These are phyloP conservation scores for Melanotaenia nigrans DNA, from an alignment of 2,797 vertebrate species.

Conservation along the genomic window DNA sequence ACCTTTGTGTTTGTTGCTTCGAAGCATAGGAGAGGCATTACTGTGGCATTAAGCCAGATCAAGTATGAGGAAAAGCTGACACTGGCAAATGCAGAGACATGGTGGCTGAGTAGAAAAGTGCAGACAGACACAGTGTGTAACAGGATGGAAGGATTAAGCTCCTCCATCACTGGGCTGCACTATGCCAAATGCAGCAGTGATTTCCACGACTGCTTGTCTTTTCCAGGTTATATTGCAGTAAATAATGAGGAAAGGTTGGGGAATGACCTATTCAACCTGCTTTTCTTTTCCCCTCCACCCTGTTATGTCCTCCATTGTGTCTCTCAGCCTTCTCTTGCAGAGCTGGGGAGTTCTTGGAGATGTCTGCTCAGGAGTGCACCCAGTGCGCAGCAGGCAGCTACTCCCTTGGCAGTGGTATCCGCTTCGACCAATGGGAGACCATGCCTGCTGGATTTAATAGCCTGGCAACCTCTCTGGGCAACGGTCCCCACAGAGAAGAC, in stretches of 20 bases:
- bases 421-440: constrained; percentile 96
- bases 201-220: constrained; percentile 18
- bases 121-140: constrained; percentile 44
- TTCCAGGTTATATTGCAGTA: constrained; percentile 14
- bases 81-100: not conserved
- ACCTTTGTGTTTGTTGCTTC: constrained; percentile 7
- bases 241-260: constrained; percentile 1
- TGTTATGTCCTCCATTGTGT: not conserved
- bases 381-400: constrained; percentile 94
- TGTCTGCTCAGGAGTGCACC: constrained; percentile 94
- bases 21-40: constrained; percentile 8
- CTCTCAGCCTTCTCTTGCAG: constrained; percentile 92
- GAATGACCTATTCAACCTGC: not conserved
- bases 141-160: constrained; percentile 64
- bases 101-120: constrained; percentile 17
- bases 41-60: constrained; percentile 22
- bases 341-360: constrained; percentile 95
- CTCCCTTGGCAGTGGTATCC: constrained; percentile 94
- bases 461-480: constrained; percentile 89
- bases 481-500: constrained; percentile 73
- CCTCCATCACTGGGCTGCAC: constrained; percentile 13
- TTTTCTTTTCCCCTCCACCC: not conserved
- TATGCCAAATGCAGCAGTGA: constrained; percentile 21
- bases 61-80: constrained; percentile 56
- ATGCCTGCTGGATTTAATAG: constrained; percentile 94